These are phyloP conservation scores for Tetrao urogallus DNA, from an alignment of 2,113 vertebrate genomes.

Conservation along the genomic window DNA sequence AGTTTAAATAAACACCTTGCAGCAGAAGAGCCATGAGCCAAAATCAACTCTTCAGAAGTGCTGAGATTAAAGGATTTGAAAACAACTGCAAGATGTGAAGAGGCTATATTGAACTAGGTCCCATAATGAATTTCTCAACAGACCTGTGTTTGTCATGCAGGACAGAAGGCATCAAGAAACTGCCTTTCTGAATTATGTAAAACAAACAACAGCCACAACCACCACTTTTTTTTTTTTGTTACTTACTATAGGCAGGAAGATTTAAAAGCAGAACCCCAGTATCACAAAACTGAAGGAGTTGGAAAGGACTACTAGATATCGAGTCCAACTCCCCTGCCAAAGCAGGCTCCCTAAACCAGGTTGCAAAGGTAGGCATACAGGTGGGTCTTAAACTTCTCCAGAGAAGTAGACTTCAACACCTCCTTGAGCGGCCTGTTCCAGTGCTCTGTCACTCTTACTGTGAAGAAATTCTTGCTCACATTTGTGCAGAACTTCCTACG, in stretches of 20 bases:
- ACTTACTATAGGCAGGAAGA: background rate
- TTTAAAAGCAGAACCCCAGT: background rate
- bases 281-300: too few relatives aligned
- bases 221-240: too few relatives aligned
- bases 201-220: background rate
- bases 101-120: background rate
- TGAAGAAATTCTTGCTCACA: too few relatives aligned
- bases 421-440: too few relatives aligned
- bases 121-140: background rate
- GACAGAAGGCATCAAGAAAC: background rate
- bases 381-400: too few relatives aligned
- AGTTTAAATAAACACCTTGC: conserved; percentile 24
- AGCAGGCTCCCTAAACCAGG: too few relatives aligned
- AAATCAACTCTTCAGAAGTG: background rate
- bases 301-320: too few relatives aligned
- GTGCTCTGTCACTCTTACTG: too few relatives aligned
- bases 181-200: background rate
- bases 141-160: background rate
- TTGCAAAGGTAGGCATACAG: too few relatives aligned
- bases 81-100: background rate
- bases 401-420: too few relatives aligned
- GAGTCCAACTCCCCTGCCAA: too few relatives aligned
- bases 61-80: background rate
- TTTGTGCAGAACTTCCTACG: too few relatives aligned
- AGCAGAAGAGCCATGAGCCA: background rate